Evolutionary conservation across 2,797 vertebrate species (phyloP), one percentile per base, ranked within the genome.

Genomic region (Margarornis squamiger): DNA sequence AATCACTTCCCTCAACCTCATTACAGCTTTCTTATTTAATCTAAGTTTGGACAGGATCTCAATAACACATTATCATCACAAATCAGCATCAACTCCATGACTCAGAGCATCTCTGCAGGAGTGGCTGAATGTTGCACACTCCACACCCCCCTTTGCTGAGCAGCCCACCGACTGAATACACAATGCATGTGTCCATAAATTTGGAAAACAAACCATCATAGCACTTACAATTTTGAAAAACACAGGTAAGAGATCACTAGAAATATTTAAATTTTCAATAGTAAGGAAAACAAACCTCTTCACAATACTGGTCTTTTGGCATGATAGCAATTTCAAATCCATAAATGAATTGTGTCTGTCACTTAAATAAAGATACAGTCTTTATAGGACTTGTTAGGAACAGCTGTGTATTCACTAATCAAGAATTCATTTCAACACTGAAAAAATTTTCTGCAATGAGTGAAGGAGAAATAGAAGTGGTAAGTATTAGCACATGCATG

Each of bases 131-230:
- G 1, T 1, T 23, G 57, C 12, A 39, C 7, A 6, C n/a, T 21
- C 39, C 36, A 70, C n/a, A 61, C 6, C 7, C 34, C 32, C 21
- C 21, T 68, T 36, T 38, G 57, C 36, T 12, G 0, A 8, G 57
- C 21, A 19, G 9, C 7, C 17, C n/a, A 63, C 43, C 48, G 8
- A 7, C 36, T 9, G 41, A 83, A 49, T 11, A 72, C 55, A 51
- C 29, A 73, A 32, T 10, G 32, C 1, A 1, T 1, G 12, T 20
- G 78, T 5, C 16, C 4, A 2, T 5, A n/a, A 30, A 62, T 39
- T 68, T 18, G 72, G 49, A 61, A 34, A 75, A 68, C 6, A 68
- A 81, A 78, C 34, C 17, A 32, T 13, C 29, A 43, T 0, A 73
- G 43, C 27, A 62, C 14, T 24, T 24, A 54, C 1, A 55, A 55